phyloP scores from a whole-genome alignment of 2,113 vertebrate species.

The Pseudorectes ferrugineus region DNA sequence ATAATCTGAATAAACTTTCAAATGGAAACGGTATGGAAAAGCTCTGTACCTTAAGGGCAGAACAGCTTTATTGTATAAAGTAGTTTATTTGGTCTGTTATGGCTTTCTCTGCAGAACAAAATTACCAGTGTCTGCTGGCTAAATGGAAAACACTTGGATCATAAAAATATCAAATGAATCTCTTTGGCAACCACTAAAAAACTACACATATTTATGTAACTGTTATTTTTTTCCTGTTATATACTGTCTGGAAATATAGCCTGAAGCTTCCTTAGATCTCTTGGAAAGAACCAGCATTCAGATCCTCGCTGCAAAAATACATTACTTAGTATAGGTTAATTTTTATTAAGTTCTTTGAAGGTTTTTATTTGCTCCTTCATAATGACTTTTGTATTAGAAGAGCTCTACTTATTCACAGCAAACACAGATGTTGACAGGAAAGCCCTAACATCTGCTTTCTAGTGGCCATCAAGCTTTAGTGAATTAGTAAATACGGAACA shows the following conservation, averaged over 20 bases:
- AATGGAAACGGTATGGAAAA: slow-evolving; percentile 36
- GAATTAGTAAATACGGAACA: slow-evolving; percentile 25
- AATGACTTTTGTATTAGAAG: not conserved
- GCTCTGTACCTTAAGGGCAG: slow-evolving; percentile 29
- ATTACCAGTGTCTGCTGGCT: slow-evolving; percentile 49
- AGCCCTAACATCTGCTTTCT: slow-evolving; percentile 14
- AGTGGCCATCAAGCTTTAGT: not conserved
- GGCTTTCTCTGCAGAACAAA: slow-evolving; percentile 41
- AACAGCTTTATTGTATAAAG: slow-evolving; percentile 44
- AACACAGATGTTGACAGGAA: slow-evolving; percentile 8
- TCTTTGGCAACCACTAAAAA: slow-evolving; percentile 44
- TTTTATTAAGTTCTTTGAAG: slow-evolving; percentile 34
- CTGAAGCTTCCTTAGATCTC: slow-evolving; percentile 10
- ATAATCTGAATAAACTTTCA: slow-evolving; percentile 40
- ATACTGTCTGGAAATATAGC: slow-evolving; percentile 39
- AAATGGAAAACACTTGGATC: slow-evolving; percentile 63
- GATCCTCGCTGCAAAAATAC: not conserved
- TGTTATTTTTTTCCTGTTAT: not conserved
- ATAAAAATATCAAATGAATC: slow-evolving; percentile 60
- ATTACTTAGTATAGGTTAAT: slow-evolving; percentile 13
- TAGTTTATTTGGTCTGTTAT: slow-evolving; percentile 48
- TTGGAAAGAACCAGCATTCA: not conserved
- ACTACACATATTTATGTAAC: slow-evolving; percentile 35
- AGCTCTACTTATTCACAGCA: not conserved
- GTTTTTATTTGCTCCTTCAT: not conserved